Base-by-base conservation (phyloP, 2,113 vertebrate genomes). In the Turdus rufiventris region DNA sequence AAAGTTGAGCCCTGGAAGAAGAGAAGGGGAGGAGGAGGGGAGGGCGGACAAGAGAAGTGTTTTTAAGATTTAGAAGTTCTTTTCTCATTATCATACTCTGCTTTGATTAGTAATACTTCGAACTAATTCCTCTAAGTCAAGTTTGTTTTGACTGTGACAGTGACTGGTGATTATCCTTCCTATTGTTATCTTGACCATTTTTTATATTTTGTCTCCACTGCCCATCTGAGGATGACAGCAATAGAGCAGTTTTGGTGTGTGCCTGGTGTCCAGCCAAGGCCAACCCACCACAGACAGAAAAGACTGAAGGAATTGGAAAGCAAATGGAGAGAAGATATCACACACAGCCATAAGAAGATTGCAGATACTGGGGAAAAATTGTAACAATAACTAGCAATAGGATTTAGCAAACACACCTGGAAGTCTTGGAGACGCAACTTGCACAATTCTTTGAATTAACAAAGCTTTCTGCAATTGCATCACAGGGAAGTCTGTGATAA, bases 21-120 rank as follows among this genome's bases (percentile, higher is more conserved):
- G 14, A 51, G 50, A 50, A 50, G 14, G 5, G 5, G 20, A 1
- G 4, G 4, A 18, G 1, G 4, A 10, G 5, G 3, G 38, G 38
- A 38, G 38, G 38, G 38, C 38, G 10, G 38, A 38, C 38, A 1
- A 2, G 51, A 58, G 19, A 9, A 50, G 40, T 5, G 1, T 2
- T 67, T 45, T 89, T 54, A 75, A 75, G 11, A 40, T 31, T 40
- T 34, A 21, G 10, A 5, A 60, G 47, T 40, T 54, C 4, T 38
- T 60, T 53, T 58, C 9, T 53, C 7, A 23, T 47, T 60, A 42
- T 47, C n/a, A 31, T 60, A 31, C 8, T 26, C 43, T 53, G 2
- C 6, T 40, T 31, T 58, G 19, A 65, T 38, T 58, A 8, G 9
- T 65, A 38, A 60, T 12, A 21, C 24, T 36, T 23, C 8, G 33